These are phyloP conservation scores for Stramonita haemastoma DNA, from an alignment of 2,888 invertebrate genomes.

Conservation along the genomic window DNA sequence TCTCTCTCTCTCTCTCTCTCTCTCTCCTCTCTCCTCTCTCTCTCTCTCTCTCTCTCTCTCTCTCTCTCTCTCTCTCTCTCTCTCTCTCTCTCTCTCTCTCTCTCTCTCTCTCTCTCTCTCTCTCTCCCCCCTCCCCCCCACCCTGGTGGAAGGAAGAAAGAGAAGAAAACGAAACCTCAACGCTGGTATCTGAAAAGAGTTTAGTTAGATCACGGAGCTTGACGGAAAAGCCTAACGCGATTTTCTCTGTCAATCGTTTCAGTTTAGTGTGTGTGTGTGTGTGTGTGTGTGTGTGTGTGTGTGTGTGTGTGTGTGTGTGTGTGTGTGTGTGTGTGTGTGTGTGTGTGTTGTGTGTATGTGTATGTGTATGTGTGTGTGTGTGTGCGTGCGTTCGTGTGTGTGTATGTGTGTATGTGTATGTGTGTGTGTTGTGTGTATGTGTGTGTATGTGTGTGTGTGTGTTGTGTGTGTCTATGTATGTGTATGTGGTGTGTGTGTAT, in stretches of 20 bases:
- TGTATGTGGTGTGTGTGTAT: too few species aligned
- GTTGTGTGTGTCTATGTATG: too few species aligned
- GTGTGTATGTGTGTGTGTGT: too few species aligned
- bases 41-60: not conserved
- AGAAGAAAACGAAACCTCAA: not conserved
- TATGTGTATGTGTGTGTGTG: not conserved
- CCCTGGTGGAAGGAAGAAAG: not conserved
- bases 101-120: not conserved
- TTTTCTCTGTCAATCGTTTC: not conserved
- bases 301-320: not conserved
- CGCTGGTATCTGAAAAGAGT: too few species aligned
- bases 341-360: not conserved
- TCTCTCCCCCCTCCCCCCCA: not conserved
- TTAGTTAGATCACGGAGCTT: too few species aligned
- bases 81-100: not conserved
- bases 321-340: not conserved
- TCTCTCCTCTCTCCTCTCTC: too few species aligned
- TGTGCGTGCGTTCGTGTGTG: too few species aligned
- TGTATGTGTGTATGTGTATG: too few species aligned
- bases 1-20: too few species aligned
- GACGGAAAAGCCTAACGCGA: too few species aligned
- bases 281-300: not conserved
- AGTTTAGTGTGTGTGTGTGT: slow-evolving; percentile 2
- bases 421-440: too few species aligned
- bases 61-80: not conserved